Evolutionary conservation across 2,888 invertebrate genomes (phyloP), one percentile per base, ranked within the genome.

Genomic region (Drosophila pseudotakahashii): DNA sequence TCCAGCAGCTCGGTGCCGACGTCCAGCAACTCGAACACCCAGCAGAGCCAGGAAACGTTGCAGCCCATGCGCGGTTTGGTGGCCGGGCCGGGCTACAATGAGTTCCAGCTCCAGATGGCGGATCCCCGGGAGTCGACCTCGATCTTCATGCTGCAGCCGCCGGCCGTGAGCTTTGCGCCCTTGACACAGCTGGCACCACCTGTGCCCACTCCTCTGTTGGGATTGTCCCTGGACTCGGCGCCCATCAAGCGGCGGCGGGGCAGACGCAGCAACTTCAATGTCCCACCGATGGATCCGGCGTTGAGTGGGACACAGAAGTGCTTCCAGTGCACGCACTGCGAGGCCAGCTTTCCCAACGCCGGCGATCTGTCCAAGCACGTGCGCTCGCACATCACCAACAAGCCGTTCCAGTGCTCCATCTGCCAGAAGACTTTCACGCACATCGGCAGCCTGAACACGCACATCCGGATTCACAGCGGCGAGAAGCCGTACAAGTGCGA

Each of bases 331-430:
- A 81, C 91, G 1, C 91, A 92, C 58, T 92, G 92, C 53, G 92
- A 92, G 52, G 90, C 89, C 0, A 91, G 91, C 5, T 92, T 91
- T 62, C 90, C 85, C 4, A 92, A 91, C 68, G 92, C 92, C 48
- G 92, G 92, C 0, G 92, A 92, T 78, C 82, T 92, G n/a, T 92
- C 92, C 1, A 92, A 92, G 71, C 92, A 92, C 57, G 92, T 92
- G 3, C 90, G 92, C 2, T 92, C 92, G 19, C 92, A 92, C 73
- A 92, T 92, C 32, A 89, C 91, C 14, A 92, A 92, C 62, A 92
- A 92, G 73, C 92, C 92, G 2, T 92, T 91, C 69, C 92, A 92
- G 67, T 92, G 92, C 73, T 91, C 91, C 10, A 92, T 92, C 48
- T 92, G 92, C 72, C 89, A 91, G 68, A 92, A 92, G 71, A 91